Conservation (phyloP, 30 jellyfish, hydroid and myxozoan genomes). For the Rhopilema esculentum region DNA sequence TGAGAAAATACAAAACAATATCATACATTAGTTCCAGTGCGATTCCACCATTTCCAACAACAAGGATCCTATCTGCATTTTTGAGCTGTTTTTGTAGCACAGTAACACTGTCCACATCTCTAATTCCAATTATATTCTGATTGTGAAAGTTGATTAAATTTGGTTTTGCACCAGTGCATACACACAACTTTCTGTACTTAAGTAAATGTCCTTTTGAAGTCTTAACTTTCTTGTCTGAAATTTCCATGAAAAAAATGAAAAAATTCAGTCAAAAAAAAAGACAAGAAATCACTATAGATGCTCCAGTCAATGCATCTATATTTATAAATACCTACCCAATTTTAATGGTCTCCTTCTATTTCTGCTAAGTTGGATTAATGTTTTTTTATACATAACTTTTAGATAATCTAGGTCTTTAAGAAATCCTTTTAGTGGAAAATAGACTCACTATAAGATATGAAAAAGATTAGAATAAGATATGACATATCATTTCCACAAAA, state of each 20-base stretch:
- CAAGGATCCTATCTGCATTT: slow-evolving; percentile 68
- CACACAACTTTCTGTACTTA: slow-evolving; percentile 67
- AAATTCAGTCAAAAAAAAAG: no score
- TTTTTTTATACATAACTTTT: no score
- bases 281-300: neutral
- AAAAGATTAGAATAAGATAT: no score
- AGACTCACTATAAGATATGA: no score
- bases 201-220: slow-evolving; percentile 26
- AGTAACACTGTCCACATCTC: slow-evolving; percentile 96
- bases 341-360: no score
- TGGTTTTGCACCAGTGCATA: slow-evolving; percentile 96
- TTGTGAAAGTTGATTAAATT: slow-evolving; percentile 45
- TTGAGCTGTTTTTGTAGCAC: slow-evolving; percentile 54
- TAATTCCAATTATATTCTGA: slow-evolving; percentile 73
- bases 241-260: neutral
- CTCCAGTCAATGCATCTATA: no score
- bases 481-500: no score
- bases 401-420: no score
- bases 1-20: no score
- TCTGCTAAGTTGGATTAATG: no score
- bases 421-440: no score
- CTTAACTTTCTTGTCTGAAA: slow-evolving; percentile 31
- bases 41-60: slow-evolving; percentile 98
- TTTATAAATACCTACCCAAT: no score
- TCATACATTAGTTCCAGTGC: slow-evolving; percentile 97